Conservation (phyloP, 2,797 vertebrate genomes). For the Stomatorhinus walkeri region DNA sequence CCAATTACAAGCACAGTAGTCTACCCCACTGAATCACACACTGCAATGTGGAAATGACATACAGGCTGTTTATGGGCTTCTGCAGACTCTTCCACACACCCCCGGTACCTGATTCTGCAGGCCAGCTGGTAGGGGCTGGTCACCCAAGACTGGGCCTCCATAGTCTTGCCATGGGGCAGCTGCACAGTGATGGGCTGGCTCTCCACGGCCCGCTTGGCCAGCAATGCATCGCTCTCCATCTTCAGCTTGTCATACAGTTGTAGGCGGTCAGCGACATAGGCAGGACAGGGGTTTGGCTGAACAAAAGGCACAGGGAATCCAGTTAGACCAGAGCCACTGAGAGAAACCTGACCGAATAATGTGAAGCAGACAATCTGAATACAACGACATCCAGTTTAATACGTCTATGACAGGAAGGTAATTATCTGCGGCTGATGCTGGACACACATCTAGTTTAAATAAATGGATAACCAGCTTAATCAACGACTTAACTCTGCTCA, state of each 20-base stretch:
- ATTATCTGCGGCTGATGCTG: neutral
- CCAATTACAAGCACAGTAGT: neutral
- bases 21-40: neutral
- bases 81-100: neutral
- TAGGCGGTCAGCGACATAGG: constrained; percentile 70
- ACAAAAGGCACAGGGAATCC: constrained; percentile 40
- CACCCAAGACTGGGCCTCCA: constrained; percentile 71
- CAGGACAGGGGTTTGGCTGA: constrained; percentile 44
- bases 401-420: neutral
- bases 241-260: constrained; percentile 74
- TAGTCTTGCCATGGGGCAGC: constrained; percentile 59
- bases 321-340: neutral
- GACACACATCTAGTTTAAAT: neutral
- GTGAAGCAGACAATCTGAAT: neutral
- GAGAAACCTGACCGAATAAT: neutral
- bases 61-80: neutral
- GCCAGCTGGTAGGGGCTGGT: constrained; percentile 80
- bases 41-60: neutral
- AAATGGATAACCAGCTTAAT: neutral
- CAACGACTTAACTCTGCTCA: neutral
- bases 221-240: constrained; percentile 67
- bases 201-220: constrained; percentile 52
- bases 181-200: constrained; percentile 61
- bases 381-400: neutral
- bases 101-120: constrained; percentile 67